Evolutionary conservation across 2,113 vertebrate genomes (phyloP).

Genomic region (Fregata magnificens): DNA sequence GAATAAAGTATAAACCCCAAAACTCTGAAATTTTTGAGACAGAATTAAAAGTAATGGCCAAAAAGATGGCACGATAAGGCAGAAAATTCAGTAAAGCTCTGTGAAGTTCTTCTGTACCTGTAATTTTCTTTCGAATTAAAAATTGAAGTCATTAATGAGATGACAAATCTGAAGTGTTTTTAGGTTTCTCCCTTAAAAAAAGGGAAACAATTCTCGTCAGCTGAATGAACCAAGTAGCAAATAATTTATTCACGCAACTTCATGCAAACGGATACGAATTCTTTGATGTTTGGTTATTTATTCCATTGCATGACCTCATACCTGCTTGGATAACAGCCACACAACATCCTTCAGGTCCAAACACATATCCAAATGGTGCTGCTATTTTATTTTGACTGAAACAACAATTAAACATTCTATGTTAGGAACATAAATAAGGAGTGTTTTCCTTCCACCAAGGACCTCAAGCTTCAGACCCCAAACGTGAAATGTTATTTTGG

Average conservation of each 20-base stretch:
- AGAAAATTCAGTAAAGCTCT: neutral
- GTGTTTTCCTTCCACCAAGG: neutral
- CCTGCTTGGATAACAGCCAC: neutral
- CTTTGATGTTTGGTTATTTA: neutral
- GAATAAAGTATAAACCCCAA: neutral
- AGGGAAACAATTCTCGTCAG: neutral
- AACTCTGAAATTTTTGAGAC: neutral
- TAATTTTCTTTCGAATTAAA: neutral
- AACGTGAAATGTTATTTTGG: neutral
- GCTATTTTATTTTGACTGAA: neutral
- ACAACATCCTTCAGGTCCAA: neutral
- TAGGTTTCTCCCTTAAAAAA: neutral
- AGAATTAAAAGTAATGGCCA: neutral
- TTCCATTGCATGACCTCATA: neutral
- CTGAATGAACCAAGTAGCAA: neutral
- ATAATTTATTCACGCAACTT: neutral
- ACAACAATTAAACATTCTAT: neutral
- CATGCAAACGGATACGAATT: neutral
- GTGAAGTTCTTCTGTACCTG: neutral
- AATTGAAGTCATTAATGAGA: fast-evolving
- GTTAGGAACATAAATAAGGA: neutral
- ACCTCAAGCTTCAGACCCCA: neutral
- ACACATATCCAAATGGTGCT: neutral
- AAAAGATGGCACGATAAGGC: neutral
- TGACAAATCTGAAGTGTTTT: neutral